A percentile compares a stretch with the other conserved stretches of the same genome.
Evolutionary conservation across 2,888 invertebrate genomes (phyloP).

Genomic region (Mamestra brassicae): DNA sequence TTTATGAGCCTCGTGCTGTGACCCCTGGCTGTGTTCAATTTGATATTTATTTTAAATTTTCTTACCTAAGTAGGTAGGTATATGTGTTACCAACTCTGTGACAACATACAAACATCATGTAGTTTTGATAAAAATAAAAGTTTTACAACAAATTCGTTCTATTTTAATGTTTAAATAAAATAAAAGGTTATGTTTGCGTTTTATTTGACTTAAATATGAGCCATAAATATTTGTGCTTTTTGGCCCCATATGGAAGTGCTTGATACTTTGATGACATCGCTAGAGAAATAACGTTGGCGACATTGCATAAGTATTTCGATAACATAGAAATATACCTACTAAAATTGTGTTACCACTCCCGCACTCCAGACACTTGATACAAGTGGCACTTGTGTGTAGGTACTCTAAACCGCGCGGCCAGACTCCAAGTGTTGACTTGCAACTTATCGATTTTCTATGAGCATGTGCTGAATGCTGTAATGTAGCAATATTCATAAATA

Average conservation of each 20-base stretch:
- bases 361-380: conserved; percentile 35
- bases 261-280: background rate
- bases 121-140: background rate
- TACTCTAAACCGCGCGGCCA: conserved; percentile 37
- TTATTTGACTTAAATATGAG: conserved; percentile 11
- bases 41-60: background rate
- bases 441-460: conserved; percentile 64
- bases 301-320: conserved; percentile 23
- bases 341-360: conserved; percentile 32
- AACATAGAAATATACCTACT: conserved; percentile 1
- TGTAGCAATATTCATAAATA: background rate
- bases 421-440: conserved; percentile 50
- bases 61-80: background rate
- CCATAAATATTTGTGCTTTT: conserved; percentile 6
- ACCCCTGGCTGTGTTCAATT: background rate
- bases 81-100: too few relatives aligned
- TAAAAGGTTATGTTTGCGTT: background rate
- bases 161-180: conserved; percentile 4
- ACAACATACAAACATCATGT: background rate
- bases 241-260: conserved; percentile 9
- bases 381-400: conserved; percentile 57
- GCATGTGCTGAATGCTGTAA: conserved; percentile 15
- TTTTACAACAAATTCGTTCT: background rate
- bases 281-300: conserved; percentile 16
- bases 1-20: conserved; percentile 12